Percentiles rank a stretch among this genome's conserved stretches.
Conservation (phyloP, 1,140 invertebrate genomes). For the Conus ventricosus region DNA sequence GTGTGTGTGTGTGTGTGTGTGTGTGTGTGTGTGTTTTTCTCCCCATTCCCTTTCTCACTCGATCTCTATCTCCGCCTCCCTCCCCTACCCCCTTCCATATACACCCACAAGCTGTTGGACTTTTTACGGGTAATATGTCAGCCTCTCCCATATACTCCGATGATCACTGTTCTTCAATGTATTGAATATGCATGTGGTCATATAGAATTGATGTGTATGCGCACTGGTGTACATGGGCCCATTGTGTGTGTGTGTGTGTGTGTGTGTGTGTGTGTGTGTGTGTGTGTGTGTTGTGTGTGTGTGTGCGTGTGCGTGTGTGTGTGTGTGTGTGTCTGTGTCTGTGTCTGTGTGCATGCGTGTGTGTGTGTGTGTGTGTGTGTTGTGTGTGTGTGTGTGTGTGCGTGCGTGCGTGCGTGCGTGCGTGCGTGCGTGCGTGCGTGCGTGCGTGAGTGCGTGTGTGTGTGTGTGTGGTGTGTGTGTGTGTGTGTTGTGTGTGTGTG, state of each 20-base stretch:
- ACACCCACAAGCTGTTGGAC: too few species aligned
- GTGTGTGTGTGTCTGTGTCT: not conserved
- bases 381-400: too few species aligned
- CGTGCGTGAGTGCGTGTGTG: not conserved
- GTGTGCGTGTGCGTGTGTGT: constrained; percentile 20
- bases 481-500: too few species aligned
- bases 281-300: constrained; percentile 16
- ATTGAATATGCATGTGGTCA: too few species aligned
- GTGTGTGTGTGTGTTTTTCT: not conserved
- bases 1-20: constrained; percentile 13
- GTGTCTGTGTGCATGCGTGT: too few species aligned
- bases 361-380: too few species aligned
- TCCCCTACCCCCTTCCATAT: too few species aligned
- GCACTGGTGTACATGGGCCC: not conserved
- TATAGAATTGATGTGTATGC: not conserved
- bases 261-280: constrained; percentile 22
- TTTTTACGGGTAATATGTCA: too few species aligned
- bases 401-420: not conserved
- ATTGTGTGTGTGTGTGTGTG: constrained; percentile 17
- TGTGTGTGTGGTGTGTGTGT: not conserved
- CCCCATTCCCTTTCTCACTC: too few species aligned
- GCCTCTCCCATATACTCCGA: too few species aligned
- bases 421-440: not conserved
- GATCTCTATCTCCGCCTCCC: too few species aligned
- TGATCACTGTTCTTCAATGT: too few species aligned